Evolutionary conservation across 1,140 invertebrate species (phyloP).

Genomic region (Copidosoma floridanum): DNA sequence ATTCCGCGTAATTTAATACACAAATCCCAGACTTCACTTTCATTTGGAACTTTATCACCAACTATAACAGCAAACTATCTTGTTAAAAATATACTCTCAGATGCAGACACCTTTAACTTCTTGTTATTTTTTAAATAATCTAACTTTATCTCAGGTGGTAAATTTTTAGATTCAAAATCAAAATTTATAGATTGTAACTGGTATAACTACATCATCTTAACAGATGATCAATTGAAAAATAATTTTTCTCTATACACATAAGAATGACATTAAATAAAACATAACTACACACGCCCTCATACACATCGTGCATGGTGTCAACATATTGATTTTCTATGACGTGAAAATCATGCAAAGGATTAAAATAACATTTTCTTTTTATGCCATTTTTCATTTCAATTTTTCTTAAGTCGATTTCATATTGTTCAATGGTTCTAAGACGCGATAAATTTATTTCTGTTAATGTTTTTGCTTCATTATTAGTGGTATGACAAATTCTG

Average conservation of each 20-base stretch:
- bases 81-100: too few relatives aligned
- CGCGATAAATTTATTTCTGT: not conserved
- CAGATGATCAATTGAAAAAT: conserved; percentile 4
- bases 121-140: conserved; percentile 23
- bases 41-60: conserved; percentile 28
- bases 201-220: conserved; percentile 1
- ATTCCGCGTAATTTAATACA: conserved; percentile 26
- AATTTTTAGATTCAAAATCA: not conserved
- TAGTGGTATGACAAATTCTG: conserved; percentile 16
- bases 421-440: not conserved
- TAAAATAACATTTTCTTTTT: conserved; percentile 8
- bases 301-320: conserved; percentile 24
- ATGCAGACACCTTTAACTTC: conserved; percentile 28
- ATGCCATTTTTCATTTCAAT: conserved; percentile 9
- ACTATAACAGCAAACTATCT: conserved; percentile 35
- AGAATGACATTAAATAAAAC: not conserved
- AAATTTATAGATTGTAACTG: conserved; percentile 8
- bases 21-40: conserved; percentile 28
- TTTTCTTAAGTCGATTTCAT: conserved; percentile 11
- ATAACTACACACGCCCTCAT: conserved; percentile 14
- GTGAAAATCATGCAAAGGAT: conserved; percentile 16
- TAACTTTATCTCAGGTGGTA: not conserved
- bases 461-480: not conserved
- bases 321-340: conserved; percentile 12
- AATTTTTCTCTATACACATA: not conserved